A percentile compares a stretch with the other conserved stretches of the same genome.
These are phyloP conservation scores for Fulica atra DNA, from an alignment of 2,113 vertebrate species.

Conservation along the genomic window DNA sequence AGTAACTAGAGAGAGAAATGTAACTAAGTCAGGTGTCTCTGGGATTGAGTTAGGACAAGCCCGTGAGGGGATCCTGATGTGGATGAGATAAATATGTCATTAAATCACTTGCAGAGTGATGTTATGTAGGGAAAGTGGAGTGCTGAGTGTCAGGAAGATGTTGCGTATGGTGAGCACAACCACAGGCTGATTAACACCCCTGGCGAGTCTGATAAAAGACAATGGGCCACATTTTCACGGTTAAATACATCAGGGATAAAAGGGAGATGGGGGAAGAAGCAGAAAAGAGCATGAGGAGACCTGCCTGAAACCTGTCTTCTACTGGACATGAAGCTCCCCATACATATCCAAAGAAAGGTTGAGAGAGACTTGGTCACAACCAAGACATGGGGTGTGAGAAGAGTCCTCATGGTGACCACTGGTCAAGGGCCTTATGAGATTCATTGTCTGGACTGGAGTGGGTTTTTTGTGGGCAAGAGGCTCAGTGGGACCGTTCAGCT, in stretches of 20 bases:
- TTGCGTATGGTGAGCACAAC: neutral
- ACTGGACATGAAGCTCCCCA: accelerated
- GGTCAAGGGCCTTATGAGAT: neutral
- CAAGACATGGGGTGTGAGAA: accelerated
- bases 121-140: neutral
- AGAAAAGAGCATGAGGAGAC: neutral
- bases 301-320: neutral
- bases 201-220: slow-evolving; percentile 17
- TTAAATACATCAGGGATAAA: slow-evolving; percentile 49
- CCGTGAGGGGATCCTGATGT: neutral
- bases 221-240: slow-evolving; percentile 14
- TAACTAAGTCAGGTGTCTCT: neutral
- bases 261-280: neutral
- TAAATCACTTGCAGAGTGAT: neutral
- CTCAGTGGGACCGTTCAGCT: neutral
- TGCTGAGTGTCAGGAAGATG: neutral
- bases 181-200: neutral
- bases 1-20: neutral
- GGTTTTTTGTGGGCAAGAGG: neutral
- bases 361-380: neutral
- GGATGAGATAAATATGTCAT: slow-evolving; percentile 14
- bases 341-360: neutral
- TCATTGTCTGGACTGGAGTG: neutral
- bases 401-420: neutral
- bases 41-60: slow-evolving; percentile 34